Percentiles rank a stretch among this genome's conserved stretches.
Evolutionary conservation across 2,113 vertebrate species (phyloP).

Genomic region (Protobothrops flavoviridis): DNA sequence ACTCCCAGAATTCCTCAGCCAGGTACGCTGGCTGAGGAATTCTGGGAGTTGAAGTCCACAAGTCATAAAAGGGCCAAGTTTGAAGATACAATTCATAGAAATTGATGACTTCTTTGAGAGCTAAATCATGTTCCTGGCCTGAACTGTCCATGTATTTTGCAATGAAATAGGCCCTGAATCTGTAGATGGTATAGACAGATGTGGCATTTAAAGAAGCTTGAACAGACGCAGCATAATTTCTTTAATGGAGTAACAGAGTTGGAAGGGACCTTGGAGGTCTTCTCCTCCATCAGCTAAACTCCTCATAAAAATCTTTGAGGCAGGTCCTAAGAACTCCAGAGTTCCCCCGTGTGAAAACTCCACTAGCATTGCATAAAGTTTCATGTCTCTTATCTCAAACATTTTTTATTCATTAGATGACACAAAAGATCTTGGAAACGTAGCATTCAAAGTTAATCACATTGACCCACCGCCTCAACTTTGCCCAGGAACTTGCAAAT

Average conservation of each 20-base stretch:
- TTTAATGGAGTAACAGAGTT: neutral
- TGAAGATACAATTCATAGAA: neutral
- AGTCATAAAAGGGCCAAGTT: no score
- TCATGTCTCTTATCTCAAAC: neutral
- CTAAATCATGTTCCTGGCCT: neutral
- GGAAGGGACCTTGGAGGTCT: neutral
- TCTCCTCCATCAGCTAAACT: neutral
- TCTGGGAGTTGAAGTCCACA: no score
- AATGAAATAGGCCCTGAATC: neutral
- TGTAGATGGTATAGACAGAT: neutral
- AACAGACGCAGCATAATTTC: neutral
- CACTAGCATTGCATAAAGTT: neutral
- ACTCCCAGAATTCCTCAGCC: no score
- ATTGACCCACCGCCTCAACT: slow-evolving; percentile 2
- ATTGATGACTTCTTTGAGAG: neutral
- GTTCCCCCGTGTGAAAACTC: neutral
- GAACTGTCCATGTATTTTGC: neutral
- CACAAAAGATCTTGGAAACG: slow-evolving; percentile 2
- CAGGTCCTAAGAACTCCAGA: neutral
- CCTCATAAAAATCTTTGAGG: neutral
- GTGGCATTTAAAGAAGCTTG: neutral
- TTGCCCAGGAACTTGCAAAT: neutral
- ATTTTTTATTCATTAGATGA: neutral
- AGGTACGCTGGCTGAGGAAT: no score
- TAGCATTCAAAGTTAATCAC: neutral